A percentile compares a stretch with the other conserved stretches of the same genome.
Conservation (phyloP, 2,797 vertebrate species). For the Gymnothorax reevesii region DNA sequence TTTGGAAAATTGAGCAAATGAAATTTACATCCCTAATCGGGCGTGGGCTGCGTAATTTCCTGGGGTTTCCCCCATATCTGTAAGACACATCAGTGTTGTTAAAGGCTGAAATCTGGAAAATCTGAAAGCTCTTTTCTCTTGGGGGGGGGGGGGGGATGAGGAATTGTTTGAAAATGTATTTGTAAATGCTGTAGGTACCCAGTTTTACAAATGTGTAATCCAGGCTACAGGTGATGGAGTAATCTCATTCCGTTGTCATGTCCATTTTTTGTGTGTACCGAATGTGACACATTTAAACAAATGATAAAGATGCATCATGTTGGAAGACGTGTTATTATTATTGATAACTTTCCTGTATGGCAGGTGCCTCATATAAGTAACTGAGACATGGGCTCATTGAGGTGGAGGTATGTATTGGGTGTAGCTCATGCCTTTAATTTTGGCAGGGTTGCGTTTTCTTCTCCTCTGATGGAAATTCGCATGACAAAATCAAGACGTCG, state of each 20-base stretch:
- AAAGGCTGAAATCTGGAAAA: neutral
- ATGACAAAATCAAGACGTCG: constrained; percentile 66
- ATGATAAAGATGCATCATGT: neutral
- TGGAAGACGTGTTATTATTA: neutral
- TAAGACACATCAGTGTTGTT: neutral
- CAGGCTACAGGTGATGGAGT: neutral
- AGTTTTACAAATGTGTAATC: neutral
- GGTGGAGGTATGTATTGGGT: neutral
- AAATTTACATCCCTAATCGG: neutral
- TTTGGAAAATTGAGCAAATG: neutral
- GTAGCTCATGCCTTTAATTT: constrained; percentile 7
- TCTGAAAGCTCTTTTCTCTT: neutral
- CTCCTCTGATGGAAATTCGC: constrained; percentile 45
- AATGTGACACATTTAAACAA: neutral
- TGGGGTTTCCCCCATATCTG: neutral
- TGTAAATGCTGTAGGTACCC: neutral
- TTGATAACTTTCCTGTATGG: neutral
- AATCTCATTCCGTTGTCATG: neutral
- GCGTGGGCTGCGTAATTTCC: neutral
- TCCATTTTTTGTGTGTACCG: neutral
- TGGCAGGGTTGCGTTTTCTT: constrained; percentile 18
- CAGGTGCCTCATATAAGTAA: neutral
- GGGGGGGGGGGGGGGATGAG: too few relatives aligned
- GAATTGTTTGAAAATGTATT: neutral
- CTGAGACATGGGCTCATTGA: neutral